phyloP scores from a whole-genome alignment of 2,113 vertebrate species.

The Pteruthius melanotis region DNA sequence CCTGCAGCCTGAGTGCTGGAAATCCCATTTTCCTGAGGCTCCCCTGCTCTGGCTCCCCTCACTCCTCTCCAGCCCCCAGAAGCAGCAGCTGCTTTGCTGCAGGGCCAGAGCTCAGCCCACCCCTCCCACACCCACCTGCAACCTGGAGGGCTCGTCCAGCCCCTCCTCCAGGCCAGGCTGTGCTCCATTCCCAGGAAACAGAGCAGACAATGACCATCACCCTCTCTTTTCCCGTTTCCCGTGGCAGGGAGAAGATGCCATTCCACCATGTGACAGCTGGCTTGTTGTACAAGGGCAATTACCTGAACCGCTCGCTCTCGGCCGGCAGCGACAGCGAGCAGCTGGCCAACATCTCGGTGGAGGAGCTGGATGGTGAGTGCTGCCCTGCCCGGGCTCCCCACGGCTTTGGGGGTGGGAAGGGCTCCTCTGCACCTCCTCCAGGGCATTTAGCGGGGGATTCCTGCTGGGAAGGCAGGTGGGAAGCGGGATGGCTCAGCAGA shows the following conservation, averaged over 20 bases:
- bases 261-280: slow-evolving; percentile 98
- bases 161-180: neutral
- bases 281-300: slow-evolving; percentile 97
- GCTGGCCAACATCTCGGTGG: slow-evolving; percentile 93
- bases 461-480: neutral
- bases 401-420: fast-evolving
- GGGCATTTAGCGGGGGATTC: neutral
- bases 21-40: neutral
- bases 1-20: neutral
- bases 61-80: neutral
- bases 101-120: neutral
- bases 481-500: neutral
- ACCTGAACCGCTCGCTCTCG: slow-evolving; percentile 92
- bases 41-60: neutral
- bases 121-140: neutral
- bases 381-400: fast-evolving
- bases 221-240: neutral
- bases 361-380: slow-evolving; percentile 92
- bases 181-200: neutral
- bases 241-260: slow-evolving; percentile 94
- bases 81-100: neutral
- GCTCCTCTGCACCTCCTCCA: neutral
- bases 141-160: neutral
- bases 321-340: slow-evolving; percentile 93
- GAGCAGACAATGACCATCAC: neutral